Evolutionary conservation across 2,888 invertebrate species (phyloP).

Genomic region (Osmoderma eremita): DNA sequence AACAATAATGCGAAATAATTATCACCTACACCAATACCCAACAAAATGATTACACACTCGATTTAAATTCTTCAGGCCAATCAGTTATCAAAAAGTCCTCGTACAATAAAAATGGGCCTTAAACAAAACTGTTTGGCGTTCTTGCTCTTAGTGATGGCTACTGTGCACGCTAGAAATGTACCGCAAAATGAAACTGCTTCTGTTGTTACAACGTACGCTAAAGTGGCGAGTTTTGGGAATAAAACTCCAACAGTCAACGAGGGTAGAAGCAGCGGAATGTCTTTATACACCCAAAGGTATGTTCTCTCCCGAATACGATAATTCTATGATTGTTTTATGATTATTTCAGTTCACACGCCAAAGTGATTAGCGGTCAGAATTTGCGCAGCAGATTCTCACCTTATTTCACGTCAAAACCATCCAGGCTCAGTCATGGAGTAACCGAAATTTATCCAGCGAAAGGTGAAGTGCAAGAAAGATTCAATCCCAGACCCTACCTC

Average conservation of each 20-base stretch:
- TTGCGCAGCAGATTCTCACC: conserved; percentile 49
- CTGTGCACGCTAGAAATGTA: conserved; percentile 48
- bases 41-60: conserved; percentile 48
- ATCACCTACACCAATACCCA: conserved; percentile 55
- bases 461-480: conserved; percentile 62
- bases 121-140: conserved; percentile 39
- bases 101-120: conserved; percentile 14
- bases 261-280: conserved; percentile 56
- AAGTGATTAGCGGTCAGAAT: conserved; percentile 54
- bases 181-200: conserved; percentile 48
- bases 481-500: conserved; percentile 61
- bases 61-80: conserved; percentile 18
- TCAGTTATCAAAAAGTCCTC: conserved; percentile 22
- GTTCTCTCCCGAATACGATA: conserved; percentile 12
- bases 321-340: conserved; percentile 7
- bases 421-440: conserved; percentile 45
- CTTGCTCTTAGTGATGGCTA: conserved; percentile 31
- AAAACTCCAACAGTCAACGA: conserved; percentile 45
- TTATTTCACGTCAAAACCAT: conserved; percentile 42
- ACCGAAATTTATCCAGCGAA: conserved; percentile 53
- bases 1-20: conserved; percentile 56
- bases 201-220: conserved; percentile 58
- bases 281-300: conserved; percentile 59
- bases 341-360: conserved; percentile 56
- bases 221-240: conserved; percentile 59